phyloP scores from a whole-genome alignment of 2,797 vertebrate species.

The Mastacembelus armatus region DNA sequence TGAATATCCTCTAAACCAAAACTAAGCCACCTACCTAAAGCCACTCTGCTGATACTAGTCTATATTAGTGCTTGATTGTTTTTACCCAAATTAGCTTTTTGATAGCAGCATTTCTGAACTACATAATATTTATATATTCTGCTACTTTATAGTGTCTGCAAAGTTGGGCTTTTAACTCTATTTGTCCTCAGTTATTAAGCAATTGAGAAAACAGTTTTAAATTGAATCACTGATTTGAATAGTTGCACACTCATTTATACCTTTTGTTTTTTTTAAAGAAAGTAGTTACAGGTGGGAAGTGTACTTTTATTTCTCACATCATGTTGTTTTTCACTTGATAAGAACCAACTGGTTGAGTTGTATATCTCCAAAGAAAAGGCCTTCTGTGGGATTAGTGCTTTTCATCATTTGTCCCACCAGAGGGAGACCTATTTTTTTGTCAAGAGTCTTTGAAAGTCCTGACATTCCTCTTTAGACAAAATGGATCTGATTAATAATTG shows the following conservation, averaged over 20 bases:
- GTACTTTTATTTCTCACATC: background rate
- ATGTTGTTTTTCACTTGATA: background rate
- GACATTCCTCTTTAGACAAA: conserved; percentile 63
- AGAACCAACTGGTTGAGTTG: background rate
- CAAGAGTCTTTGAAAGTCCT: conserved; percentile 20
- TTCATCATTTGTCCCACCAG: conserved; percentile 59
- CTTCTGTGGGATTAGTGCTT: conserved; percentile 39
- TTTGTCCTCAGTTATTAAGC: conserved; percentile 7
- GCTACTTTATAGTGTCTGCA: background rate
- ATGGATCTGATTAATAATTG: conserved; percentile 64
- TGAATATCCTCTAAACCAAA: conserved; percentile 44
- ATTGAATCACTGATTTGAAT: background rate
- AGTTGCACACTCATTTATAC: conserved; percentile 1
- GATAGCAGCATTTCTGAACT: conserved; percentile 6
- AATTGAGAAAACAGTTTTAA: background rate
- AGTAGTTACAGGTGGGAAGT: background rate
- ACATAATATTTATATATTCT: conserved; percentile 1
- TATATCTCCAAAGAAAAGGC: conserved; percentile 11
- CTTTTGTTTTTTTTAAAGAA: conserved; percentile 4
- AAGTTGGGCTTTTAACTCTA: background rate
- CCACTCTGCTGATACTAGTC: conserved; percentile 8
- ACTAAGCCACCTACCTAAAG: conserved; percentile 34
- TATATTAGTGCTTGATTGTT: conserved; percentile 37
- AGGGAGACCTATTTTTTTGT: conserved; percentile 48
- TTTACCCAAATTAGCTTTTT: conserved; percentile 22